Percentiles rank a stretch among this genome's conserved stretches.
phyloP scores from a whole-genome alignment of 2,888 invertebrate genomes.

The Spodoptera exigua region DNA sequence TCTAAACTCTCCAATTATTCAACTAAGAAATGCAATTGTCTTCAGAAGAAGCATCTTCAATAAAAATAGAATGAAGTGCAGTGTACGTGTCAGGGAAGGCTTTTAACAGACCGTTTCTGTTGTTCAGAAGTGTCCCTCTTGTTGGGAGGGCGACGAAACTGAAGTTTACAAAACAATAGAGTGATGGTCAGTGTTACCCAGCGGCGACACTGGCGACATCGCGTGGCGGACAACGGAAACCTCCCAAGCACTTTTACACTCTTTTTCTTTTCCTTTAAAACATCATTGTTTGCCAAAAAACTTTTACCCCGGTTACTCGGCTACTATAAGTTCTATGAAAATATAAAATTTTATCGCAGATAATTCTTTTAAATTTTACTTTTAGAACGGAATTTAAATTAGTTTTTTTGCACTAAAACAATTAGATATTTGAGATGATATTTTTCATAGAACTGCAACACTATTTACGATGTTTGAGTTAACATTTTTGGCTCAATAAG shows the following conservation, averaged over 20 bases:
- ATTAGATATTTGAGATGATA: no score
- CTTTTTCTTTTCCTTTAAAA: conserved; percentile 21
- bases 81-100: conserved; percentile 41
- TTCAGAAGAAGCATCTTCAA: conserved; percentile 14
- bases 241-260: conserved; percentile 22
- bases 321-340: conserved; percentile 4
- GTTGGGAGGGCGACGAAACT: conserved; percentile 54
- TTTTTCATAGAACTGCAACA: neutral
- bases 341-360: conserved; percentile 1
- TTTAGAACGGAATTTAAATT: neutral
- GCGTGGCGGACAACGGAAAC: conserved; percentile 12
- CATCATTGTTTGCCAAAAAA: conserved; percentile 21
- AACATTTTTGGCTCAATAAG: neutral
- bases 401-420: neutral
- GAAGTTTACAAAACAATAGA: conserved; percentile 66
- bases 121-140: conserved; percentile 52
- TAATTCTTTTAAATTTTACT: conserved; percentile 1
- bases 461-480: neutral
- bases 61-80: conserved; percentile 49
- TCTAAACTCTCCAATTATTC: no score
- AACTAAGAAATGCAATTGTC: conserved; percentile 23
- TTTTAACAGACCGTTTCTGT: conserved; percentile 58
- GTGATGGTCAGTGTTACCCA: conserved; percentile 58
- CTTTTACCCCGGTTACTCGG: conserved; percentile 8
- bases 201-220: conserved; percentile 39